Evolutionary conservation across 1,140 invertebrate genomes (phyloP).

Genomic region (Brachionus plicatilis): DNA sequence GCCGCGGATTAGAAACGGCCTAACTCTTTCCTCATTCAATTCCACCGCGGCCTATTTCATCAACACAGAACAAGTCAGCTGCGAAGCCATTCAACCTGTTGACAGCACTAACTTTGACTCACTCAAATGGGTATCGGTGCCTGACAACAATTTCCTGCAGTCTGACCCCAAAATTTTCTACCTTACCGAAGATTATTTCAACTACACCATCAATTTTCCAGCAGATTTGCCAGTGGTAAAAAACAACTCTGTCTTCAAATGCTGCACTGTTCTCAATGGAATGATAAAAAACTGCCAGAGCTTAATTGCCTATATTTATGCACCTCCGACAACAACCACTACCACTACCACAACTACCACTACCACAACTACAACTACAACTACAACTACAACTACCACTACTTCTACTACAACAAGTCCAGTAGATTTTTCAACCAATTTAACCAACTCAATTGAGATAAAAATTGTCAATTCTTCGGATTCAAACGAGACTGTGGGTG

Average conservation of each 20-base stretch:
- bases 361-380: background rate
- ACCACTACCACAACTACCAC: background rate
- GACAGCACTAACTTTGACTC: background rate
- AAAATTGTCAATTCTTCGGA: background rate
- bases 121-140: conserved; percentile 1
- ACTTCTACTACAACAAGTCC: background rate
- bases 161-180: background rate
- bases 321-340: background rate
- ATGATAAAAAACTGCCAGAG: background rate
- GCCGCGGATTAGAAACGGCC: background rate
- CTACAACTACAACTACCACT: background rate
- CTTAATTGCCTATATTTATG: background rate
- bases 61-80: conserved; percentile 5
- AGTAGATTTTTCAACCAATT: background rate
- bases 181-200: background rate
- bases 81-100: background rate
- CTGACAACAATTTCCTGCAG: background rate
- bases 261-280: background rate
- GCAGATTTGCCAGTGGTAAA: background rate
- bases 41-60: background rate
- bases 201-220: conserved; percentile 17
- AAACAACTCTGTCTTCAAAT: background rate
- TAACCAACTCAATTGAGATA: background rate
- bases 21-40: background rate
- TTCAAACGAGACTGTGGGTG: background rate